Conservation (phyloP, 2,113 vertebrate genomes). For the Tetrax tetrax region DNA sequence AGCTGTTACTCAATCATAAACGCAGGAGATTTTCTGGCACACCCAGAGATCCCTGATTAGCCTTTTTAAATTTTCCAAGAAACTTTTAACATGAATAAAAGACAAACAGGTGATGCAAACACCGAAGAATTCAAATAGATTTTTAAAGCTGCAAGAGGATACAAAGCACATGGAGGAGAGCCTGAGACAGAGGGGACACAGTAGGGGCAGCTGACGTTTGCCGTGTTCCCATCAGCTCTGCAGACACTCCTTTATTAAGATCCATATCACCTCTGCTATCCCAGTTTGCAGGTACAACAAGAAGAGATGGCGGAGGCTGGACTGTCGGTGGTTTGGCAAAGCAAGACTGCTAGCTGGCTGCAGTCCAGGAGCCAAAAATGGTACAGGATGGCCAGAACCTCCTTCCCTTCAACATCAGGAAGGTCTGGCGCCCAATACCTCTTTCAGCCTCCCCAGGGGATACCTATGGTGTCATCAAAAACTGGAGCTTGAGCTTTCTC, state of each 20-base stretch:
- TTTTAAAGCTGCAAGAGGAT: constrained; percentile 6
- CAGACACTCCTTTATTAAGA: not conserved
- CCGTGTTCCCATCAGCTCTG: not conserved
- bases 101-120: constrained; percentile 63
- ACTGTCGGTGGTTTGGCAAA: not conserved
- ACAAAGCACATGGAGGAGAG: not conserved
- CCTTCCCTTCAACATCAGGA: too few relatives aligned
- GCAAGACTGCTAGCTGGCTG: not conserved
- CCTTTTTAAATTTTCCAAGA: constrained; percentile 47
- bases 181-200: not conserved
- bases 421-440: not conserved
- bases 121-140: constrained; percentile 38
- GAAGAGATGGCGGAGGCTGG: not conserved
- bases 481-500: not conserved
- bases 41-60: not conserved
- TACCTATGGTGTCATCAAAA: not conserved
- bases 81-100: constrained; percentile 48
- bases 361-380: not conserved
- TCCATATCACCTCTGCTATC: not conserved
- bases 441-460: not conserved
- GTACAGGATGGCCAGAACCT: not conserved
- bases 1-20: constrained; percentile 41
- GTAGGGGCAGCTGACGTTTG: not conserved
- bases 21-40: constrained; percentile 47
- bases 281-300: not conserved